These are phyloP conservation scores for Cherax destructor DNA, from an alignment of 1,140 invertebrate species.

Conservation along the genomic window DNA sequence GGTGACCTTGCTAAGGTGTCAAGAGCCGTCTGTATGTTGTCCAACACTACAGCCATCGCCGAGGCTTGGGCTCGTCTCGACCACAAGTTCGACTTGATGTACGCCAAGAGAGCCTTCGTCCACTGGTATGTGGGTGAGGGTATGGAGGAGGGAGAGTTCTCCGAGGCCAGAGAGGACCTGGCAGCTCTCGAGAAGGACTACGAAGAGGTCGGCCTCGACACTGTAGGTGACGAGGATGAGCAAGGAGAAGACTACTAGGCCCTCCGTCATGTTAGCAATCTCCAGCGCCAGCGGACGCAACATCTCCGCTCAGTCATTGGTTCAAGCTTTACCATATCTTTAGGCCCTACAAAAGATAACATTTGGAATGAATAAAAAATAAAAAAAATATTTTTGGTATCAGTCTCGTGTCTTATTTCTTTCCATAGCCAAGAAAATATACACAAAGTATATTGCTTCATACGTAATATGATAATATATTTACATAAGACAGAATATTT, in stretches of 20 bases:
- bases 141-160: constrained; percentile 64
- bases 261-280: not conserved
- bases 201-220: constrained; percentile 62
- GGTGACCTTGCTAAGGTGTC: constrained; percentile 62
- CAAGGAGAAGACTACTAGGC: constrained; percentile 58
- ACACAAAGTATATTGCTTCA: no score
- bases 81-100: constrained; percentile 65
- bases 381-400: constrained; percentile 8
- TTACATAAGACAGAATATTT: no score
- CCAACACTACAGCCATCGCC: constrained; percentile 61
- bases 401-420: not conserved
- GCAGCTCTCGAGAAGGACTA: constrained; percentile 63
- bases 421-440: not conserved
- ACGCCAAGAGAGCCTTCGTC: constrained; percentile 64
- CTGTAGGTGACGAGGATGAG: constrained; percentile 54
- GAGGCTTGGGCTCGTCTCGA: constrained; percentile 62
- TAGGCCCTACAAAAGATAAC: not conserved
- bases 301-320: not conserved
- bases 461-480: no score
- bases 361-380: not conserved
- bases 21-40: constrained; percentile 56
- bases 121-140: constrained; percentile 65
- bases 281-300: not conserved
- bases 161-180: constrained; percentile 60
- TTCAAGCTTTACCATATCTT: constrained; percentile 38